Evolutionary conservation across 1,140 invertebrate genomes (phyloP).

Genomic region (Pentalonia nigronervosa): DNA sequence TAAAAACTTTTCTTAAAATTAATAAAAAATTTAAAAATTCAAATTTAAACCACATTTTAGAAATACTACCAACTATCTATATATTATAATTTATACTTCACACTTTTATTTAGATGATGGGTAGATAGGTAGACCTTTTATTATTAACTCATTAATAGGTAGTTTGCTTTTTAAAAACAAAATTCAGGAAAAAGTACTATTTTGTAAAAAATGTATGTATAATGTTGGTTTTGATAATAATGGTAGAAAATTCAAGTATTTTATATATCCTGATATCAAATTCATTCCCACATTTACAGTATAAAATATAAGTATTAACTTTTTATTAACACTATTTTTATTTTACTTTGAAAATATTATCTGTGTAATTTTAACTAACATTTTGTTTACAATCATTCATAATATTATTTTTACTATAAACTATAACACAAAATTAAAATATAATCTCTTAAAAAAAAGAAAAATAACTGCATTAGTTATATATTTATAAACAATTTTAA

Average conservation of each 20-base stretch:
- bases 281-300: background rate
- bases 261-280: background rate
- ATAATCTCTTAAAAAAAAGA: background rate
- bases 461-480: background rate
- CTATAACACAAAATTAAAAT: background rate
- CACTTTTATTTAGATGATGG: too few relatives aligned
- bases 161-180: too few relatives aligned
- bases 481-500: background rate
- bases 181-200: too few relatives aligned
- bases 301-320: background rate
- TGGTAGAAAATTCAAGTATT: background rate
- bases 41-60: background rate
- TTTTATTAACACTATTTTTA: background rate
- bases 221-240: background rate
- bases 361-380: background rate
- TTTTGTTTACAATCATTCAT: background rate
- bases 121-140: too few relatives aligned
- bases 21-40: background rate
- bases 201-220: background rate
- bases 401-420: background rate
- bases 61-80: background rate
- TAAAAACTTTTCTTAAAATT: background rate
- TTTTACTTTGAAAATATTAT: background rate
- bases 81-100: background rate
- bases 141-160: too few relatives aligned